A percentile compares a stretch with the other conserved stretches of the same genome.
phyloP scores from a whole-genome alignment of 30 jellyfish, hydroid and myxozoan genomes.

The Aurelia aurita region DNA sequence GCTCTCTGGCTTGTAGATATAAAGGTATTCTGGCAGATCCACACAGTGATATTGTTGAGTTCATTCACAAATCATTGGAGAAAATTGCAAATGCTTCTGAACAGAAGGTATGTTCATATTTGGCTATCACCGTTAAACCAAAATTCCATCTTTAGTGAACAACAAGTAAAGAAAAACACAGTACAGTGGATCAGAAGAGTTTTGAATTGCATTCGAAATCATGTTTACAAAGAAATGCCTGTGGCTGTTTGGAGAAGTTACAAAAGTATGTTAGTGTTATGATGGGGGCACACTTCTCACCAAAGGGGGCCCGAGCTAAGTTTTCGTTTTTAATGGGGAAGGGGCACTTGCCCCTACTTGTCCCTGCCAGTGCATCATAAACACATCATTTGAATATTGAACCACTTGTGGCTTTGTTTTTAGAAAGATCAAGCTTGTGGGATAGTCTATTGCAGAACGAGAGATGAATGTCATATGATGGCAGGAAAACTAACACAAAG shows the following conservation, averaged over 20 bases:
- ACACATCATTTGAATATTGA: neutral
- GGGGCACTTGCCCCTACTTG: no score
- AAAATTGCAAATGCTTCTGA: conserved; percentile 39
- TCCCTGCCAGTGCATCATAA: neutral
- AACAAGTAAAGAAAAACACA: no score
- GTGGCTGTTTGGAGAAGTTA: no score
- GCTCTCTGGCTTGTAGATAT: conserved; percentile 47
- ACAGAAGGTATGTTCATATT: conserved; percentile 9
- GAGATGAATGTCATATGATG: conserved; percentile 86
- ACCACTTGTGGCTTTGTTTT: neutral
- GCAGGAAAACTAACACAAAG: conserved; percentile 75
- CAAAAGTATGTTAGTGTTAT: no score
- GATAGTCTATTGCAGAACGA: conserved; percentile 93
- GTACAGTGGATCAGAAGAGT: no score
- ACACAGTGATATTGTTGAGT: conserved; percentile 61
- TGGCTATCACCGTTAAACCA: no score
- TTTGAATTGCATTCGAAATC: no score
- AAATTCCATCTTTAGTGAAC: no score
- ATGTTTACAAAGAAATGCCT: no score
- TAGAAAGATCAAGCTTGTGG: conserved; percentile 90
- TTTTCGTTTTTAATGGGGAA: no score
- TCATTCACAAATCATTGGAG: conserved; percentile 41
- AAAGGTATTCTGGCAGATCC: conserved; percentile 75
- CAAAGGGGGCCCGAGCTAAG: no score
- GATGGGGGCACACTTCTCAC: no score